A percentile compares a stretch with the other conserved stretches of the same genome.
Evolutionary conservation across 2,113 vertebrate species (phyloP).

Genomic region (Sisor rabdophorus): DNA sequence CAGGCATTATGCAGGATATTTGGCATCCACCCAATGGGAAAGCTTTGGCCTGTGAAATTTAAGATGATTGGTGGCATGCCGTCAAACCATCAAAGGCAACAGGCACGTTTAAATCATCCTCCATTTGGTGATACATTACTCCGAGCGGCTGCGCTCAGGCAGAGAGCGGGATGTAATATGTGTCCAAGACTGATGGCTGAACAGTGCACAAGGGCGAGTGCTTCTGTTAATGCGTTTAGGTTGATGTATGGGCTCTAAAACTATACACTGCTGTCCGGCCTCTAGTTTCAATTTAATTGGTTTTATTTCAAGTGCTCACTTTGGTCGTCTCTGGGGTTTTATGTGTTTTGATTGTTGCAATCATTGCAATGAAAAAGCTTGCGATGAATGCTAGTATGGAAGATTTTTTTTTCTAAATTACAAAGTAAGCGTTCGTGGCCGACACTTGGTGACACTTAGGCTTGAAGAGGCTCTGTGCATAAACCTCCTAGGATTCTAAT

Average conservation of each 20-base stretch:
- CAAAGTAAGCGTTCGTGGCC: slow-evolving; percentile 1
- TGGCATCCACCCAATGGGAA: slow-evolving; percentile 36
- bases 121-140: slow-evolving; percentile 52
- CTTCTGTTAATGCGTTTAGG: slow-evolving; percentile 53
- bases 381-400: slow-evolving; percentile 1
- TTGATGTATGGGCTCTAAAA: slow-evolving; percentile 53
- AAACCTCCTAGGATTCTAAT: background rate
- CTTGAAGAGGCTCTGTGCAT: background rate
- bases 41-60: slow-evolving; percentile 36
- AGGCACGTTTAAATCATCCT: slow-evolving; percentile 55
- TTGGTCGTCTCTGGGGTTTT: slow-evolving; percentile 41
- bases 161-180: slow-evolving; percentile 49
- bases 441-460: slow-evolving; percentile 9
- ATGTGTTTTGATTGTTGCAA: slow-evolving; percentile 42
- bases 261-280: slow-evolving; percentile 25
- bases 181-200: slow-evolving; percentile 52
- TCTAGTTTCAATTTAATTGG: slow-evolving; percentile 46
- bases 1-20: slow-evolving; percentile 23
- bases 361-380: slow-evolving; percentile 34
- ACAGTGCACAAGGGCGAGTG: slow-evolving; percentile 42
- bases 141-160: slow-evolving; percentile 29
- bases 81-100: slow-evolving; percentile 43
- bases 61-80: slow-evolving; percentile 55
- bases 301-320: slow-evolving; percentile 47
- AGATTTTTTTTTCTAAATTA: slow-evolving; percentile 8